Evolutionary conservation across 2,888 invertebrate species (phyloP).

Genomic region (Dendrolimus houi): DNA sequence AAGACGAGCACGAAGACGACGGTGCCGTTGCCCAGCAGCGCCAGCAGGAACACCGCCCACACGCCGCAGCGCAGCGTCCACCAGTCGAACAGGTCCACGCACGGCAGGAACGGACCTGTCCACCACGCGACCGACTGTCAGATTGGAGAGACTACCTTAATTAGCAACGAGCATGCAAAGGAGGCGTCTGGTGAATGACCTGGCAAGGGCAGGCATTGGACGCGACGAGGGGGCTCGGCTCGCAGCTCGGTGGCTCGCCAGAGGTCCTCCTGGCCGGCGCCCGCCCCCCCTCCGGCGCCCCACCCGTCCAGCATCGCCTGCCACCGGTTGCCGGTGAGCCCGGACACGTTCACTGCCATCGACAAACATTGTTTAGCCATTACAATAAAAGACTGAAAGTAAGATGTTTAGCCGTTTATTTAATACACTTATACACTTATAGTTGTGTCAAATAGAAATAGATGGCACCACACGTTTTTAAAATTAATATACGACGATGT

Average conservation of each 20-base stretch:
- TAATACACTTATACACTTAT: too few relatives aligned
- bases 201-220: constrained; percentile 89
- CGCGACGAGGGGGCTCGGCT: constrained; percentile 46
- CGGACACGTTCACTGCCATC: constrained; percentile 40
- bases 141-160: too few relatives aligned
- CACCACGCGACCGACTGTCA: background rate
- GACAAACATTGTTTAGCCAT: background rate
- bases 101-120: constrained; percentile 93
- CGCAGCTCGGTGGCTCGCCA: constrained; percentile 28
- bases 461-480: too few relatives aligned
- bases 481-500: too few relatives aligned
- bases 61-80: constrained; percentile 98
- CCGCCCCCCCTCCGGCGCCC: constrained; percentile 21
- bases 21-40: constrained; percentile 96
- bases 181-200: constrained; percentile 51
- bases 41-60: constrained; percentile 97
- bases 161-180: background rate
- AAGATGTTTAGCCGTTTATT: too few relatives aligned
- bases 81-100: constrained; percentile 97
- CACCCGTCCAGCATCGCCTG: constrained; percentile 25
- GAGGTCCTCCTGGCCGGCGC: constrained; percentile 18
- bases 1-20: constrained; percentile 95
- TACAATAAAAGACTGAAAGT: too few relatives aligned
- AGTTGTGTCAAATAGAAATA: too few relatives aligned
- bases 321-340: constrained; percentile 27